Evolutionary conservation across 1,140 invertebrate species (phyloP).

Genomic region (Pomacea maculata): DNA sequence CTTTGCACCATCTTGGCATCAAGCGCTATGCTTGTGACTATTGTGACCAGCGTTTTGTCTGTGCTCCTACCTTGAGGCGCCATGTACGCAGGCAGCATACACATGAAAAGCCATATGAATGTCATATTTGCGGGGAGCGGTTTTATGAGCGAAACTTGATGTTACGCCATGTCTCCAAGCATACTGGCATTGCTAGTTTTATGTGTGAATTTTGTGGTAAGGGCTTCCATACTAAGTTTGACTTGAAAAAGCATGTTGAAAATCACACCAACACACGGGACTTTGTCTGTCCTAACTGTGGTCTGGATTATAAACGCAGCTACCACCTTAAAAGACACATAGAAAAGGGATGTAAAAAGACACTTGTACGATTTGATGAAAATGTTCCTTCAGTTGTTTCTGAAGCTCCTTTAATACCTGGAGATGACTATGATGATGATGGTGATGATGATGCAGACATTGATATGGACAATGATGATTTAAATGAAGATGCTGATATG

Average conservation of each 20-base stretch:
- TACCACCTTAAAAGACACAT: slow-evolving; percentile 19
- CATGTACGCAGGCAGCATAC: slow-evolving; percentile 18
- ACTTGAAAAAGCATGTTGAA: slow-evolving; percentile 22
- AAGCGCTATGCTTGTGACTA: slow-evolving; percentile 22
- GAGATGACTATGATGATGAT: slow-evolving; percentile 14
- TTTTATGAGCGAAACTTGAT: slow-evolving; percentile 22
- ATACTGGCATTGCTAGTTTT: slow-evolving; percentile 23
- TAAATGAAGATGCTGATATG: slow-evolving; percentile 4
- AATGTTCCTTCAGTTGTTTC: slow-evolving; percentile 7
- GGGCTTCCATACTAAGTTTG: slow-evolving; percentile 24
- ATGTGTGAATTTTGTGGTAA: slow-evolving; percentile 24
- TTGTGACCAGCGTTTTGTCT: slow-evolving; percentile 21
- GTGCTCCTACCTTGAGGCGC: slow-evolving; percentile 15
- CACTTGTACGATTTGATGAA: neutral
- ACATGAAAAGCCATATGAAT: slow-evolving; percentile 19
- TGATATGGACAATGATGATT: slow-evolving; percentile 5
- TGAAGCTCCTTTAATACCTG: neutral
- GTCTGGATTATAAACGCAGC: slow-evolving; percentile 23
- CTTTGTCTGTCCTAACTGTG: slow-evolving; percentile 21
- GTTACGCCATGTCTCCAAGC: slow-evolving; percentile 20
- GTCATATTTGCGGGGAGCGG: slow-evolving; percentile 15
- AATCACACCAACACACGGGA: slow-evolving; percentile 20
- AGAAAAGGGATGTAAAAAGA: slow-evolving; percentile 21
- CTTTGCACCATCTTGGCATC: slow-evolving; percentile 22
- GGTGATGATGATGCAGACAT: neutral